Base-by-base conservation (phyloP, 2,888 invertebrate genomes). In the Torymus tubicola region DNA sequence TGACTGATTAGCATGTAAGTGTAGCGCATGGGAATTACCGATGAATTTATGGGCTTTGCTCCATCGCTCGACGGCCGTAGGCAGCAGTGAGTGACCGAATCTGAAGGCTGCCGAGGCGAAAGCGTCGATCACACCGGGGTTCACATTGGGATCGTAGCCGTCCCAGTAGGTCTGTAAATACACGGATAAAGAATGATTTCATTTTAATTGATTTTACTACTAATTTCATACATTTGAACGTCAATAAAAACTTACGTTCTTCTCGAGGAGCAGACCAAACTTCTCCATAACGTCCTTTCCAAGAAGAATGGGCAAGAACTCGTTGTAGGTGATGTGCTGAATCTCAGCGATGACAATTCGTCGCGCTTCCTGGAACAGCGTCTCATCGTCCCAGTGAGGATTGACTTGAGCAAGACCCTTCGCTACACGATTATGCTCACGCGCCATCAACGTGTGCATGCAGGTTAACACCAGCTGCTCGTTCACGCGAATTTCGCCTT, bases 1-100 rank as follows among this genome's bases (percentile, higher is more conserved):
- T 8, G 5, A 42, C 42, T 8, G 42, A 42, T 42, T 42, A 42
- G 42, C 42, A 42, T 42, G 42, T 42, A 42, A 42, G 42, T 42
- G 42, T 42, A 42, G 42, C 8, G 42, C 42, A 42, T 42, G 42
- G 42, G 42, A 42, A 42, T 92, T 92, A 96, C 96, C 96, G 84
- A 98, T 97, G 88, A 97, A 97, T 91, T 97, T 97, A 90, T 98
- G 97, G 31, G 96, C 97, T 92, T 97, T 98, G 76, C 97, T 97
- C 97, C 97, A 98, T 88, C 97, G 93, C 91, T 98, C 97, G 4
- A 97, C 96, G 31, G 96, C 96, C 1, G 97, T 97, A 12, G 97
- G 97, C 82, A 98, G 91, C 18, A 98, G 91, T 0, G 97, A 97
- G 89, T 98, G 98, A 0, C 97, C 98, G 86, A 98, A 97, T 86